Base-by-base conservation (phyloP, 2,888 invertebrate species). In the Rhodophaea formosa region DNA sequence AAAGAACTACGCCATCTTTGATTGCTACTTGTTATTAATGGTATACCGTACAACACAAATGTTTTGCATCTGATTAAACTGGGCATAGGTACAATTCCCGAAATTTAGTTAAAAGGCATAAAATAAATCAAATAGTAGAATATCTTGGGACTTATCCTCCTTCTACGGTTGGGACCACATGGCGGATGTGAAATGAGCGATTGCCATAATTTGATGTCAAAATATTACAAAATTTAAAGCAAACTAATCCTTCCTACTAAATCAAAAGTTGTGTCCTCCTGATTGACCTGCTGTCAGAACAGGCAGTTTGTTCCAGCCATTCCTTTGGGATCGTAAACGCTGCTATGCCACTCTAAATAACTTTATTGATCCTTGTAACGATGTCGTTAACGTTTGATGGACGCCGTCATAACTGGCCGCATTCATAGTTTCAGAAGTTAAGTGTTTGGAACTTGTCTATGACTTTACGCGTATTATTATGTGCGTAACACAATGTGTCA, bases 291-390 rank as follows among this genome's bases (percentile, higher is more conserved):
- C 23, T 23, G 23, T 23, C 23, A 23, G 5, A 39, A n/a, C 3
- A 39, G 39, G 39, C n/a, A 12, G n/a, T 39, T 39, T n/a, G n/a
- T 39, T 23, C 46, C 8, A 47, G 7, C 32, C 49, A 32, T 49
- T 49, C 49, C 14, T 49, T 46, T 39, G 44, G 45, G 51, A 35
- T 62, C 58, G 57, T 62, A 59, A 62, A 59, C 57, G 54, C 54
- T 47, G 39, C 63, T 54, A 52, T 44, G 29, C 35, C 54, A 59
- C 60, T 59, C 60, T 49, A 64, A 62, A 64, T 64, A 64, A 60
- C 62, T 64, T 60, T 64, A 64, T 64, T 62, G 61, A 62, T 64
- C 62, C 54, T 30, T 15, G 54, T 62, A 60, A 64, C 60, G 59
- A 56, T 56, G 54, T 60, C 53, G 60, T 64, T 61, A 62, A 60